Percentiles rank a stretch among this genome's conserved stretches.
Evolutionary conservation across 2,888 invertebrate species (phyloP).

Genomic region (Alloscopus bannaensis): DNA sequence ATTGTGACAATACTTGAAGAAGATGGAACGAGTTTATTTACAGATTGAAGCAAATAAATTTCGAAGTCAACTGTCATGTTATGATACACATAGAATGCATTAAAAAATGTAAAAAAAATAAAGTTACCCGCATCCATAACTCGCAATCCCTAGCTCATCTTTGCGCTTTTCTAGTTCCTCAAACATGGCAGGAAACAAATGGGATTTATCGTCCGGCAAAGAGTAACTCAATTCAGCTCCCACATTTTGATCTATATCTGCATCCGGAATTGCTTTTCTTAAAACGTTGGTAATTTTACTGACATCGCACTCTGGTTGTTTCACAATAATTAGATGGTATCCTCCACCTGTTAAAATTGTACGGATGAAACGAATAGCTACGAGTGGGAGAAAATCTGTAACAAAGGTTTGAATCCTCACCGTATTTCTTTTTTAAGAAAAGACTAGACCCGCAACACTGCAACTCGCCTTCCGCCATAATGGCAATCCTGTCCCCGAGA

Average conservation of each 20-base stretch:
- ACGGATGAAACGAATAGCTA: too few species aligned
- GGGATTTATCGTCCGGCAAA: conserved; percentile 80
- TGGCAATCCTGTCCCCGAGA: conserved; percentile 74
- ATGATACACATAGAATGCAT: not conserved
- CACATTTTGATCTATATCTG: conserved; percentile 83
- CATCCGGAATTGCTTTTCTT: conserved; percentile 81
- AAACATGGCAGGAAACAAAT: conserved; percentile 83
- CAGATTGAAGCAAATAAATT: conserved; percentile 5
- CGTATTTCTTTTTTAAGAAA: conserved; percentile 87
- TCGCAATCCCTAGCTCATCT: conserved; percentile 81
- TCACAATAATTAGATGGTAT: conserved; percentile 85
- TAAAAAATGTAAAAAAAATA: not conserved
- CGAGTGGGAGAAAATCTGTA: too few species aligned
- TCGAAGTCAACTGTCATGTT: not conserved
- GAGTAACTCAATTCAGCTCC: conserved; percentile 86
- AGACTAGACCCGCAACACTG: conserved; percentile 87
- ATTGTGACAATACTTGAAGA: conserved; percentile 75
- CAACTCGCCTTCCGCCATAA: conserved; percentile 88
- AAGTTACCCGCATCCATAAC: conserved; percentile 82
- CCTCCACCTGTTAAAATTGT: conserved; percentile 79
- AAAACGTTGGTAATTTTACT: conserved; percentile 80
- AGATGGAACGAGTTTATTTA: conserved; percentile 1
- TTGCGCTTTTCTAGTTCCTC: conserved; percentile 81
- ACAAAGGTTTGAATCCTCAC: conserved; percentile 76
- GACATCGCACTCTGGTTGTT: conserved; percentile 76